Conservation (phyloP, 2,888 invertebrate species). For the Plebejus melissa region DNA sequence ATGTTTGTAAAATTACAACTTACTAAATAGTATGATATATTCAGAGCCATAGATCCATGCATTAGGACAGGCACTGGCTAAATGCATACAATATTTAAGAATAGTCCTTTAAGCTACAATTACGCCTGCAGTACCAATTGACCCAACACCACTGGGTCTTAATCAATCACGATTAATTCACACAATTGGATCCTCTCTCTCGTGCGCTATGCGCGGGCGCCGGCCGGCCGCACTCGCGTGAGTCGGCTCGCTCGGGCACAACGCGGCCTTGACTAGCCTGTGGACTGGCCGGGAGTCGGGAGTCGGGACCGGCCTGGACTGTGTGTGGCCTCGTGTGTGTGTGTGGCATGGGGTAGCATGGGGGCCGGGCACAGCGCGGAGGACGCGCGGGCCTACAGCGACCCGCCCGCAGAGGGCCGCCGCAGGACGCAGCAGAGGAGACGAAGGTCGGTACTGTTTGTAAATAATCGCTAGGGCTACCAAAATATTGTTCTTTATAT, state of each 20-base stretch:
- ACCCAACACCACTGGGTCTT: constrained; percentile 30
- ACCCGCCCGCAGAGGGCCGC: constrained; percentile 69
- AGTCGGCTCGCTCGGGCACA: constrained; percentile 58
- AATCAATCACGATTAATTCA: constrained; percentile 36
- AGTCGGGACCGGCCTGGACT: constrained; percentile 37
- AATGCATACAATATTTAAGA: background rate
- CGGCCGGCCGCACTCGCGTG: constrained; percentile 72
- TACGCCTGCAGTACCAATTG: constrained; percentile 30
- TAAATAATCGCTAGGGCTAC: background rate
- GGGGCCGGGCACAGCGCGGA: constrained; percentile 76
- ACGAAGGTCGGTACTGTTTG: constrained; percentile 59
- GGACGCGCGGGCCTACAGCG: constrained; percentile 71
- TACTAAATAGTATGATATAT: no score
- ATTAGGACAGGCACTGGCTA: background rate
- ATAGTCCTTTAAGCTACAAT: background rate
- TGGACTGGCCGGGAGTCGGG: background rate
- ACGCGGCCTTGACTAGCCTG: constrained; percentile 50
- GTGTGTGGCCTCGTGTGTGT: constrained; percentile 65
- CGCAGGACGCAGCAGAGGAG: constrained; percentile 62
- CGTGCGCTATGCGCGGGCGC: constrained; percentile 67
- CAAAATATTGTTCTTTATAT: background rate
- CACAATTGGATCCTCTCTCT: constrained; percentile 42
- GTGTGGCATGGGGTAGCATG: constrained; percentile 74
- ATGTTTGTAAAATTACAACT: no score
- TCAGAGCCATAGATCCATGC: no score